Evolutionary conservation across 2,797 vertebrate species (phyloP).

Genomic region (Urosaurus nigricauda): DNA sequence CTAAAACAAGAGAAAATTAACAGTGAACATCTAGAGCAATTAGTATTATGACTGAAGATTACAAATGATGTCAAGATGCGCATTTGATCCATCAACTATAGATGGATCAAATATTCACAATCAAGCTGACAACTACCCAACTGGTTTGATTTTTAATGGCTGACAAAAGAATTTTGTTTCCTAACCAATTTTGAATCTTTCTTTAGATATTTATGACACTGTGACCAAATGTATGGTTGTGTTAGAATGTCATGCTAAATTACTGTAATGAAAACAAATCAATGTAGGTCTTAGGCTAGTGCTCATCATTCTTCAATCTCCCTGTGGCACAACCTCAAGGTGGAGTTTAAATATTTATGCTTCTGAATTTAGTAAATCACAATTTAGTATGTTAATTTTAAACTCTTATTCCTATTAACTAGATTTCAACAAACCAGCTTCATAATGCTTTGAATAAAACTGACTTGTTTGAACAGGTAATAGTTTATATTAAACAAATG

Average conservation of each 20-base stretch:
- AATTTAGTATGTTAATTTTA: background rate
- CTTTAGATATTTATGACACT: background rate
- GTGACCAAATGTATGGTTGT: background rate
- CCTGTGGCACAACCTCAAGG: background rate
- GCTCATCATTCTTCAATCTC: background rate
- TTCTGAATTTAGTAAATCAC: background rate
- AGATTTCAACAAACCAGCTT: background rate
- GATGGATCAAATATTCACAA: background rate
- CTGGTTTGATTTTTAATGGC: background rate
- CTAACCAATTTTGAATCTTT: background rate
- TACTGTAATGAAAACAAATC: background rate
- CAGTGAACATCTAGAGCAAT: background rate
- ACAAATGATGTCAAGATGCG: background rate
- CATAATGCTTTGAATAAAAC: background rate
- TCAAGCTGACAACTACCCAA: background rate
- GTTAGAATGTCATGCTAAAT: background rate
- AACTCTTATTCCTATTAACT: background rate
- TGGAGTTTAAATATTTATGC: background rate
- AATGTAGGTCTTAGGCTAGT: background rate
- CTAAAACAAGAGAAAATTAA: slow-evolving; percentile 68
- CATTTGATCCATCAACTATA: background rate
- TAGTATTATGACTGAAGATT: background rate
- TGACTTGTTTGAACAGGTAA: background rate
- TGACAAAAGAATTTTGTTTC: background rate
- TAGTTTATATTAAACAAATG: background rate